phyloP scores from a whole-genome alignment of 1,140 invertebrate genomes.

The Procambarus virginalis region DNA sequence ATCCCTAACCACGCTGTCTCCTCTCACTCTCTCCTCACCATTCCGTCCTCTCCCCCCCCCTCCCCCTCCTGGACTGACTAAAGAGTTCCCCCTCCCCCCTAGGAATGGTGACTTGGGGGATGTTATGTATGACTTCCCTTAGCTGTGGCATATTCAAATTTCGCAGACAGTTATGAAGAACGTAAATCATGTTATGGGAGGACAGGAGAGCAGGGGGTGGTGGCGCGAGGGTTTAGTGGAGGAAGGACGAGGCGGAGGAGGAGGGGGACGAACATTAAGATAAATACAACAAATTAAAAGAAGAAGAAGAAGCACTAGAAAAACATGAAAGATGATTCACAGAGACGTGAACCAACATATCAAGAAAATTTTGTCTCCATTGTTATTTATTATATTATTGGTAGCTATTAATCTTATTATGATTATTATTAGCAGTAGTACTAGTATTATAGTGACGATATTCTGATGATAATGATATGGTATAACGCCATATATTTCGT shows the following conservation, averaged over 20 bases:
- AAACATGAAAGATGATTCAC: too few species aligned
- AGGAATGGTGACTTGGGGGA: constrained; percentile 19
- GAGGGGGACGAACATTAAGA: background rate
- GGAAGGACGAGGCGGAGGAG: background rate
- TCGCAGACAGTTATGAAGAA: constrained; percentile 60
- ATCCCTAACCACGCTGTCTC: too few species aligned
- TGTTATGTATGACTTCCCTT: constrained; percentile 58
- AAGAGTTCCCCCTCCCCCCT: constrained; percentile 4
- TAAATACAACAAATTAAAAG: background rate
- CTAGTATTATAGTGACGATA: too few species aligned
- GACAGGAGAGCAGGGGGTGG: constrained; percentile 1
- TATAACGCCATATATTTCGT: too few species aligned
- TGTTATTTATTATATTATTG: too few species aligned
- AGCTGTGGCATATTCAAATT: constrained; percentile 60
- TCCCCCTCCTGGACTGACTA: background rate
- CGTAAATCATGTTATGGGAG: constrained; percentile 30
- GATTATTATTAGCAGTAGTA: too few species aligned
- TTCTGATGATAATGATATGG: too few species aligned
- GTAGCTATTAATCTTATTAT: too few species aligned
- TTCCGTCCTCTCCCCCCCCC: background rate
- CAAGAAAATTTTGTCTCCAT: too few species aligned
- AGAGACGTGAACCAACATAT: too few species aligned
- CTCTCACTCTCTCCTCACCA: too few species aligned
- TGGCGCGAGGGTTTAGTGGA: background rate
- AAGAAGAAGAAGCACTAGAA: too few species aligned